Evolutionary conservation across 2,797 vertebrate genomes (phyloP), one percentile per base, ranked within the genome.

Genomic region (Babyrousa celebensis): DNA sequence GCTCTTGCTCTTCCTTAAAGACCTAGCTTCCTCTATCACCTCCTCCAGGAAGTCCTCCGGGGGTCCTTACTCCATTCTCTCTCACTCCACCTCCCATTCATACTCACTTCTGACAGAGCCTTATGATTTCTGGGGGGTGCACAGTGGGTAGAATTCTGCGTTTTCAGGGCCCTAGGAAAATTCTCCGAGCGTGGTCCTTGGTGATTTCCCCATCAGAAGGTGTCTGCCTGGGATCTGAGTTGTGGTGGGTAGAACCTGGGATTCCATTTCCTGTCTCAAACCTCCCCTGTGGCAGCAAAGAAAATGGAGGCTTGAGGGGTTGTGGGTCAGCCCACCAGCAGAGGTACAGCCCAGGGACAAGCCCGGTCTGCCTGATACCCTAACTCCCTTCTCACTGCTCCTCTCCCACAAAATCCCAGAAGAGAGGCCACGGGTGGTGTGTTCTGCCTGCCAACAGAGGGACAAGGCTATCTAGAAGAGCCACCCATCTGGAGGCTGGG

Each of bases 21-120:
- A 12, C 60, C 29, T 77, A 36, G 8, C 58, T 78, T 72, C 48
- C 16, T 52, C 62, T 43, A 36, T 40, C 29, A 17, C 36, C 43
- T 87, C 75, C 60, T 89, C 56, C 27, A 27, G 85, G 92, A 72
- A 91, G 85, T 54, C 79, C 52, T 70, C 86, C 27, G 48, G 87
- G 21, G 17, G 18, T 2, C 12, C 32, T 11, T 40, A 71, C 40
- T 74, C 36, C 6, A 9, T 36, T 21, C 12, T 23, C n/a, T 77
- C 36, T 78, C 56, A 67, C 67, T 48, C 16, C 1, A 27, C 36
- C 40, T 56, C 10, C 67, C 17, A 27, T 4, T 20, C 21, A 11
- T 2, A 62, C 27, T 9, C 27, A 56, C 12, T 7, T 70, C 36
- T 20, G 14, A 25, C 20, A 74, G 29, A 67, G 56, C 20, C 27